Evolutionary conservation across 2,113 vertebrate species (phyloP).

Genomic region (Eulacestoma nigropectus): DNA sequence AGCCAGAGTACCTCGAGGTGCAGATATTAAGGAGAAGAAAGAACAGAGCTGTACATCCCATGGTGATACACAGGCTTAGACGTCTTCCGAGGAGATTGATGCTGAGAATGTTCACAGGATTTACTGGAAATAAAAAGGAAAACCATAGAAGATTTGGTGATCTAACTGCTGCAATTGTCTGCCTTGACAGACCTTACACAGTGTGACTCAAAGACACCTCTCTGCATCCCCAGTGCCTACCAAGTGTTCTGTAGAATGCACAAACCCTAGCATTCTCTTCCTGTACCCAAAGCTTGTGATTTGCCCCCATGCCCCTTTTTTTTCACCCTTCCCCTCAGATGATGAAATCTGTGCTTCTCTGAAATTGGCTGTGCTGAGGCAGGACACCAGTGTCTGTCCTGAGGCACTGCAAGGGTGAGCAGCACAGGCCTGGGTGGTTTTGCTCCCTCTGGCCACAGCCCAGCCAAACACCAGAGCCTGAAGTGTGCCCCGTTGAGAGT

Average conservation of each 20-base stretch:
- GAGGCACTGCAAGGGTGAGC: too few species aligned
- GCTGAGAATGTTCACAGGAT: conserved; percentile 85
- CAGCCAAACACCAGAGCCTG: neutral
- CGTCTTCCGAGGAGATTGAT: conserved; percentile 86
- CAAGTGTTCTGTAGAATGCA: neutral
- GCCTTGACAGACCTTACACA: neutral
- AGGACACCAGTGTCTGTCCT: neutral
- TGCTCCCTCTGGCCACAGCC: neutral
- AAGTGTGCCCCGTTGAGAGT: rapidly evolving
- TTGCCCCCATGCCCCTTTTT: neutral
- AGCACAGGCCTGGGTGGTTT: neutral
- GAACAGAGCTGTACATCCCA: conserved; percentile 79
- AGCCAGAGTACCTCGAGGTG: conserved; percentile 79
- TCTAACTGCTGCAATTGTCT: neutral
- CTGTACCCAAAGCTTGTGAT: neutral
- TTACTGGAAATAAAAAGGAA: conserved; percentile 71
- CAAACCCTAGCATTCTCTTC: neutral
- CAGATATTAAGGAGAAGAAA: conserved; percentile 91
- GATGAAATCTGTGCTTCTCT: neutral
- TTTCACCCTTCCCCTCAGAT: neutral
- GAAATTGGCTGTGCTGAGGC: neutral
- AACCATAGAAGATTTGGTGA: neutral
- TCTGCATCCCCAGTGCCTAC: neutral
- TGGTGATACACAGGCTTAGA: conserved; percentile 79
- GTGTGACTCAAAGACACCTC: neutral